Conservation (phyloP, 2,113 vertebrate genomes). For the Sarotherodon lohbergeri region DNA sequence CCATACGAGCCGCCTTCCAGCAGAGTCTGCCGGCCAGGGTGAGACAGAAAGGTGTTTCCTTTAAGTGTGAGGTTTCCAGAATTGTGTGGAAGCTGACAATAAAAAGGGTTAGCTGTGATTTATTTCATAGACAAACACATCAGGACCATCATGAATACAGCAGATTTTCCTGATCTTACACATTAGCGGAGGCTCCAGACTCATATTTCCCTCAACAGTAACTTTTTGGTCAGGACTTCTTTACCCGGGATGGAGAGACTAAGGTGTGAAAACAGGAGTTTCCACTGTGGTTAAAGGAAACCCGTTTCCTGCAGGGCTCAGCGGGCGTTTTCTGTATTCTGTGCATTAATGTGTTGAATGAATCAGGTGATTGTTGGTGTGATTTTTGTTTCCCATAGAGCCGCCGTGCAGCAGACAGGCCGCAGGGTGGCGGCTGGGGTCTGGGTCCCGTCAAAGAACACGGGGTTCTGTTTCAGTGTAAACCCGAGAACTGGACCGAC, state of each 20-base stretch:
- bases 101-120: neutral
- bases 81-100: neutral
- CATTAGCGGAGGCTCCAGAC: neutral
- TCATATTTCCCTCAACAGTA: neutral
- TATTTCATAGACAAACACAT: neutral
- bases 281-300: neutral
- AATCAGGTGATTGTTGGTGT: neutral
- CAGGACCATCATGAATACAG: fast-evolving
- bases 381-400: neutral
- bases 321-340: neutral
- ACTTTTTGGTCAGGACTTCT: neutral
- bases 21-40: conserved; percentile 80
- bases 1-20: conserved; percentile 86
- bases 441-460: conserved; percentile 83
- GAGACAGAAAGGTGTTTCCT: neutral
- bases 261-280: neutral
- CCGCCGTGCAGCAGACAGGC: conserved; percentile 27
- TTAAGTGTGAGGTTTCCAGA: neutral
- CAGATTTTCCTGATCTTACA: neutral
- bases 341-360: fast-evolving
- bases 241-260: neutral
- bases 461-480: conserved; percentile 91
- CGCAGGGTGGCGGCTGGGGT: conserved; percentile 57
- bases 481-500: conserved; percentile 88
- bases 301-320: neutral